Percentiles rank a stretch among this genome's conserved stretches.
These are phyloP conservation scores for Molothrus aeneus DNA, from an alignment of 2,797 vertebrate genomes.

Conservation along the genomic window DNA sequence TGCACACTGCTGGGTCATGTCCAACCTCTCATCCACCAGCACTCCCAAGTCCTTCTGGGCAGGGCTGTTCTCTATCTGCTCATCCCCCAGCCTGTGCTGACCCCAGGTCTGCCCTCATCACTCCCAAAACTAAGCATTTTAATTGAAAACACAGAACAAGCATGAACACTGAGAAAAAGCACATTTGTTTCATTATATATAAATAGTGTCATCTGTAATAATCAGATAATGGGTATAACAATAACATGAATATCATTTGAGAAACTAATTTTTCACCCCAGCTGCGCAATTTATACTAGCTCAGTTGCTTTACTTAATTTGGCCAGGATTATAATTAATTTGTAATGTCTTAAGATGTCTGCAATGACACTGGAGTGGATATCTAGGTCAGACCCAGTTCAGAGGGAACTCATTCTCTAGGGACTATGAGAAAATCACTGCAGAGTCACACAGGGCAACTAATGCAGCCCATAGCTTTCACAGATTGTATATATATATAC, in stretches of 20 bases:
- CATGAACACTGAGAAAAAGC: not conserved
- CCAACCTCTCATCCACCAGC: not conserved
- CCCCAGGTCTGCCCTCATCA: not conserved
- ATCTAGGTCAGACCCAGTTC: not conserved
- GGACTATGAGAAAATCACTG: not conserved
- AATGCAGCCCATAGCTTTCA: not conserved
- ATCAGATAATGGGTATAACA: constrained; percentile 5
- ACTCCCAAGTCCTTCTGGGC: not conserved
- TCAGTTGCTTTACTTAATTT: not conserved
- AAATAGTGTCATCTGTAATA: constrained; percentile 11
- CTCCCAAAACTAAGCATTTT: not conserved
- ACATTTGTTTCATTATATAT: not conserved
- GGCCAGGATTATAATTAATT: not conserved
- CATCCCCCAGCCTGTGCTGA: not conserved
- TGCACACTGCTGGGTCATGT: not conserved
- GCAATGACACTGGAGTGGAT: not conserved
- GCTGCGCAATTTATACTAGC: not conserved
- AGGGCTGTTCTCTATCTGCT: not conserved
- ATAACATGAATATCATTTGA: not conserved
- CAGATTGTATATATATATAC: not conserved
- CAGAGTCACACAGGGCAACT: not conserved
- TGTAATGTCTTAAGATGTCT: not conserved
- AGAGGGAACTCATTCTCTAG: not conserved
- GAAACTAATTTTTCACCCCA: constrained; percentile 6
- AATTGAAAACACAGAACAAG: not conserved